Evolutionary conservation across 2,113 vertebrate species (phyloP), one percentile per base, ranked within the genome.

Genomic region (Mesitornis unicolor): DNA sequence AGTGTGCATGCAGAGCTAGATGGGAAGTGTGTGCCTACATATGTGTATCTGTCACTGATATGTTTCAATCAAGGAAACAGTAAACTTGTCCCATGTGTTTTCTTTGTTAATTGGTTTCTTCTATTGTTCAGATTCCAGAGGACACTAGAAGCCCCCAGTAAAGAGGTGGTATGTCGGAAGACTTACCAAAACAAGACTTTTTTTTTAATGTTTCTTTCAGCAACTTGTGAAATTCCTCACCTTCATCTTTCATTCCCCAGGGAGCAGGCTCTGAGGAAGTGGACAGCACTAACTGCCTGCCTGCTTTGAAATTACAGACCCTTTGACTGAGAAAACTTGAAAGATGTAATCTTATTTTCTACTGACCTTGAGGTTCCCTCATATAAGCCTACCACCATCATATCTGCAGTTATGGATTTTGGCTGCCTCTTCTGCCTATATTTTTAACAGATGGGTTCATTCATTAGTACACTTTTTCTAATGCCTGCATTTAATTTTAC

Each of bases 211-310:
- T 81, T 96, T 90, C 59, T 97, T 94, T 96, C 91, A 96, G 87
- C 79, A 96, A 64, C 81, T 94, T 95, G 96, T 87, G 94, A 97
- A 97, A 97, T 97, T 97, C 96, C 95, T 94, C 97, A 96, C 95
- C 93, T 95, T 87, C 84, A 51, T 90, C 84, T 88, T 84, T 90
- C 67, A 59, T 81, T 95, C 85, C 67, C 8, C 29, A 45, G 48
- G 77, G 48, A 93, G 48, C 65, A 89, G 53, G 24, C 65, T 82
- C 86, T 84, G 61, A 90, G 90, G 84, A 92, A 89, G 70, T 84
- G 64, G 83, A 95, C 2, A 0, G 69, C 86, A 95, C 90, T 91
- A 96, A 57, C 93, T 89, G 81, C 81, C n/a, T 1, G 4, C 33
- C 77, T 89, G 63, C 93, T 95, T 90, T 94, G 87, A 95, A 97